Conservation (phyloP, 2,797 vertebrate genomes). For the Ispidina picta region DNA sequence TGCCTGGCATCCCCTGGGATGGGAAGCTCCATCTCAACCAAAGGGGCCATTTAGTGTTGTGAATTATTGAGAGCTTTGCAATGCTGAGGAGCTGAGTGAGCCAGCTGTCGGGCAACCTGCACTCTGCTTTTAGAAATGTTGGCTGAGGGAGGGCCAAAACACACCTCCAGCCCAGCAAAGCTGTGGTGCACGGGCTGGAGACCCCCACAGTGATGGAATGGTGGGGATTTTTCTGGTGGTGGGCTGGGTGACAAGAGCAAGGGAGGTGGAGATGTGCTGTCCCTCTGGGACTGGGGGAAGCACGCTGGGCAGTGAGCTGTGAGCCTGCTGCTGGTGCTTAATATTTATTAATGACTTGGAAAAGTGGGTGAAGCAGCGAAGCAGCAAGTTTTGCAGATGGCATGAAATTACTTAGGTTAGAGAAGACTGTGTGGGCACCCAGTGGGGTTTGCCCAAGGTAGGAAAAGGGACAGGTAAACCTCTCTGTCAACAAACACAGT, state of each 20-base stretch:
- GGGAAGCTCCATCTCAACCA: constrained; percentile 39
- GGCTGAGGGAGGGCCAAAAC: not conserved
- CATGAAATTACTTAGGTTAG: constrained; percentile 8
- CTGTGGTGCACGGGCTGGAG: not conserved
- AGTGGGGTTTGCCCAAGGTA: not conserved
- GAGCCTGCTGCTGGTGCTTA: not conserved
- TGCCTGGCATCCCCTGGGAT: not conserved
- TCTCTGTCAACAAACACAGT: accelerated
- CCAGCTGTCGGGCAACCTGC: not conserved
- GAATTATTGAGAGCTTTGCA: constrained; percentile 64
- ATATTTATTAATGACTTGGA: constrained; percentile 58
- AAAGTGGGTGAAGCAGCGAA: constrained; percentile 29
- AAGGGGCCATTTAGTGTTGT: constrained; percentile 60
- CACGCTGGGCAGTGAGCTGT: constrained; percentile 25
- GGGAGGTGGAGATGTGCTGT: not conserved
- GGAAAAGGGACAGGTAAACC: not conserved
- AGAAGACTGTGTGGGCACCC: not conserved
- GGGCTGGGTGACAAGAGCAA: accelerated
- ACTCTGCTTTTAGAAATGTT: not conserved
- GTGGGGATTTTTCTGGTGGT: accelerated
- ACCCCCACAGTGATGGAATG: not conserved
- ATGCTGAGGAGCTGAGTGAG: not conserved
- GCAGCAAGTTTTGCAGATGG: constrained; percentile 47
- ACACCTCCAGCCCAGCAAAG: not conserved
- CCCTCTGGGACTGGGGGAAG: not conserved